Evolutionary conservation across 2,888 invertebrate genomes (phyloP), one percentile per base, ranked within the genome.

Genomic region (Cheilosia urbana): DNA sequence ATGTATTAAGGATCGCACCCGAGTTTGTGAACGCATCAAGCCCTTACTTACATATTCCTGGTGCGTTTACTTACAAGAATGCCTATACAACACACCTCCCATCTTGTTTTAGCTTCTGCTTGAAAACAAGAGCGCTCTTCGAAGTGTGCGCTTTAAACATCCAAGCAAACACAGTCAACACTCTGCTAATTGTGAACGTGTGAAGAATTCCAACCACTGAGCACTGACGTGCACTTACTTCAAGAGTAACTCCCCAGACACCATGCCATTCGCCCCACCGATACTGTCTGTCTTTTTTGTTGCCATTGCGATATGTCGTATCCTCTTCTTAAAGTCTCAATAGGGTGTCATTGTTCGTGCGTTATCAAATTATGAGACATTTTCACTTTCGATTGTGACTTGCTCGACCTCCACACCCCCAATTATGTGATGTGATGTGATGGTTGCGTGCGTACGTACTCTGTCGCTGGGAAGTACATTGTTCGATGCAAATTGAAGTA

Each of bases 301-400:
- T 57, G n/a, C 13, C 47, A n/a, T 30, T 17, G 30, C 30, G 2
- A n/a, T 27, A 6, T 62, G 34, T 42, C 45, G 47, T 60, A 66
- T 79, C 75, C 75, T 76, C 84, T 79, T 79, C 49, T 71, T 42
- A 66, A 82, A 66, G 84, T 84, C 84, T 84, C 79, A 79, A 84
- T 79, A 79, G 84, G 84, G 71, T 84, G 84, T 66, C 75, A 76
- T 84, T 84, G 79, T 84, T 84, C 75, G 75, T 79, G 79, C 79
- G 63, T 84, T 84, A 84, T 84, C 84, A 76, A 84, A 79, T 84
- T 79, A 84, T 75, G 79, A 71, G 79, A 76, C 71, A 66, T 79
- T 84, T 76, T 79, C 63, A 75, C 78, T 83, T 83, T 73, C 65
- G 75, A 79, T 84, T 84, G 78, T 53, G 63, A 79, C 51, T 60